Evolutionary conservation across 2,888 invertebrate genomes (phyloP).

Genomic region (Stenichneumon culpator): DNA sequence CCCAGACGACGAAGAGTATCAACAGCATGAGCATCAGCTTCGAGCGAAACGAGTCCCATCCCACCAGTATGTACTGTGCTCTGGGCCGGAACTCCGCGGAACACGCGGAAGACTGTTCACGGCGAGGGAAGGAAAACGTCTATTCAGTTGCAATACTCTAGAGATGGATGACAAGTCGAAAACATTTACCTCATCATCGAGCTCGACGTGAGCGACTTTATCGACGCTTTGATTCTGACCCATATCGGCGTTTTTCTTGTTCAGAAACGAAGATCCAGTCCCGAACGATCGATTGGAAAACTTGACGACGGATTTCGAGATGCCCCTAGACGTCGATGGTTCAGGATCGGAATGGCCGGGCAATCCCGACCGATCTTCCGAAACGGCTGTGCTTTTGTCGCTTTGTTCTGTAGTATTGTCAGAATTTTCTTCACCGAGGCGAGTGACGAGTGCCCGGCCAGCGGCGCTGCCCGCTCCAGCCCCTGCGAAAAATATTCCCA

Average conservation of each 20-base stretch:
- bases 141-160: too few relatives aligned
- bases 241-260: slow-evolving; percentile 74
- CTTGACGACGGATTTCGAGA: slow-evolving; percentile 27
- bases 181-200: slow-evolving; percentile 73
- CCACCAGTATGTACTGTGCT: slow-evolving; percentile 81
- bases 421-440: slow-evolving; percentile 27
- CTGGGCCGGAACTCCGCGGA: slow-evolving; percentile 65
- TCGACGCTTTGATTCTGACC: slow-evolving; percentile 71
- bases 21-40: slow-evolving; percentile 83
- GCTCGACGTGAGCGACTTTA: slow-evolving; percentile 70
- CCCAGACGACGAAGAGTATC: slow-evolving; percentile 85
- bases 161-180: not conserved
- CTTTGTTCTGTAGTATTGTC: slow-evolving; percentile 12
- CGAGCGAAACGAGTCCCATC: slow-evolving; percentile 85
- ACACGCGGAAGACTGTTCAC: slow-evolving; percentile 69
- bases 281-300: slow-evolving; percentile 36
- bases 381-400: slow-evolving; percentile 26
- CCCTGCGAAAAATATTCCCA: slow-evolving; percentile 47
- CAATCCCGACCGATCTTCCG: slow-evolving; percentile 18
- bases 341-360: slow-evolving; percentile 52
- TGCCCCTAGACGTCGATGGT: slow-evolving; percentile 59
- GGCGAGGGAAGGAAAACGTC: slow-evolving; percentile 9
- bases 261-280: slow-evolving; percentile 26
- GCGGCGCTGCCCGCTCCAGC: slow-evolving; percentile 52
- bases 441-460: slow-evolving; percentile 19